Base-by-base conservation (phyloP, 2,888 invertebrate species). In the Sepiola atlantica region DNA sequence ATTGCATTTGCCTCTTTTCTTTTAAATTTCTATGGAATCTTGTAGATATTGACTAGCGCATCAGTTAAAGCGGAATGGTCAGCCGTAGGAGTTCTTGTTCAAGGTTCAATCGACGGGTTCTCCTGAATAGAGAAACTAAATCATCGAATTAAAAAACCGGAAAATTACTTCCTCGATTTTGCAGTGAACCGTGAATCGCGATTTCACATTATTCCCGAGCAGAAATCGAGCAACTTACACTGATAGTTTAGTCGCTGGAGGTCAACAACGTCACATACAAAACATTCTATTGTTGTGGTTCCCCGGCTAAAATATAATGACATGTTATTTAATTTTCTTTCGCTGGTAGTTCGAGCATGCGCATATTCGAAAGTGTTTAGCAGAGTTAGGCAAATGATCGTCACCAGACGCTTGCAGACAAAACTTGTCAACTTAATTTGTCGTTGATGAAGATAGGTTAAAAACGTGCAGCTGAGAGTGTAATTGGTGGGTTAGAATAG, bases 71-170 rank as follows among this genome's bases (percentile, higher is more conserved):
- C 3, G 32, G n/a, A 28, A n/a, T 1, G 10, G n/a, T n/a, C 32
- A n/a, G n/a, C 77, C 77, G n/a, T 16, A n/a, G 77, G 77, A n/a
- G n/a, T 77, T 77, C 0, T 57, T 32, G 1, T 77, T 77, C n/a
- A 77, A 77, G 77, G 77, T 77, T n/a, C 14, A 16, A n/a, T 14
- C 77, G 77, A n/a, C 1, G 32, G 77, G 14, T 77, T n/a, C n/a
- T 77, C 77, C 77, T 16, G 14, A n/a, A 77, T n/a, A 77, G 77
- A 77, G 12, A n/a, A 77, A 77, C n/a, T n/a, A 77, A 77, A 77
- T n/a, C 77, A n/a, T n/a, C 16, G n/a, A 77, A 77, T 77, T 77
- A 77, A 77, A 77, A 77, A 77, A n/a, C 77, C 77, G 77, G 77
- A 77, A 77, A 77, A 77, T 77, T 77, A 77, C 77, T 77, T 77